These are phyloP conservation scores for Rallus crepitans DNA, from an alignment of 2,797 vertebrate species.

Conservation along the genomic window DNA sequence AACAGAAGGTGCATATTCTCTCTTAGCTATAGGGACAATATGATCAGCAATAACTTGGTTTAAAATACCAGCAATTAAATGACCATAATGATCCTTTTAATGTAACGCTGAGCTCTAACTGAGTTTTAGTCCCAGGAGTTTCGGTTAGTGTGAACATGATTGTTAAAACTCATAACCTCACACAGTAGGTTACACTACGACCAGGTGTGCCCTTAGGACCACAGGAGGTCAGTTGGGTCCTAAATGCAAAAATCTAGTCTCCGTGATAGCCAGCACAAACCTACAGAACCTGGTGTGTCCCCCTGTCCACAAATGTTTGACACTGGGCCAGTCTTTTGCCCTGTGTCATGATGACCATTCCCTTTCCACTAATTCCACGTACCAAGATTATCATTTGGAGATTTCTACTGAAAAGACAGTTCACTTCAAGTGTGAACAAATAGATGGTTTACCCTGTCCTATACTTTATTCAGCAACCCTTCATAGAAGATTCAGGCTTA, in stretches of 20 bases:
- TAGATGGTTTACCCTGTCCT: neutral
- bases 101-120: neutral
- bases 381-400: neutral
- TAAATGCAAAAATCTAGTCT: neutral
- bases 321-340: neutral
- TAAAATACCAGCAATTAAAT: neutral
- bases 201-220: neutral
- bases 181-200: neutral
- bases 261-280: neutral
- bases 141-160: neutral
- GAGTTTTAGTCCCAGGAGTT: neutral
- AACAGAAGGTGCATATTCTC: neutral
- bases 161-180: neutral
- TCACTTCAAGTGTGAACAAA: neutral
- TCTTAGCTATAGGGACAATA: neutral
- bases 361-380: neutral
- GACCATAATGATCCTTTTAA: neutral
- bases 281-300: neutral
- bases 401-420: neutral
- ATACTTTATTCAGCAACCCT: neutral
- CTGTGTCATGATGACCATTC: rapidly evolving
- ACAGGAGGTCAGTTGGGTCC: neutral
- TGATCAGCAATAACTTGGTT: neutral
- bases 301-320: neutral
- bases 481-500: neutral